Evolutionary conservation across 2,888 invertebrate species (phyloP).

Genomic region (Romanomermis culicivorax): DNA sequence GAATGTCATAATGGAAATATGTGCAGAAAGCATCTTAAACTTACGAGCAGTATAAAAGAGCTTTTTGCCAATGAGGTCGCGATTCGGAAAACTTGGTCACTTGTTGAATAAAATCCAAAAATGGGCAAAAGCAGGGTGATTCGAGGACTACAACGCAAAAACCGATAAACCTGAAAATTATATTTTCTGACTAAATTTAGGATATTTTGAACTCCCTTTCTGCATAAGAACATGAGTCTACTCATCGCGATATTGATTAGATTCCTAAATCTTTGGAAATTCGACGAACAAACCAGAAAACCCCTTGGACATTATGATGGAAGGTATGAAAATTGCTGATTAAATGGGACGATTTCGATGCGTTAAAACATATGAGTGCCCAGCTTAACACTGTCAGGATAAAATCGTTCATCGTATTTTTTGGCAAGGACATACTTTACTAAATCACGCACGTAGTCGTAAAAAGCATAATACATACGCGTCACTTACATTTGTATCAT

Average conservation of each 20-base stretch:
- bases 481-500: slow-evolving; percentile 51
- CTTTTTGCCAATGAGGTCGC: slow-evolving; percentile 71
- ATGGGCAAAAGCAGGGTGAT: slow-evolving; percentile 90
- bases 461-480: neutral
- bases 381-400: no score
- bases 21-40: no score
- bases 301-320: no score
- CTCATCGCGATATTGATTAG: neutral
- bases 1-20: no score
- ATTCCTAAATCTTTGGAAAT: no score
- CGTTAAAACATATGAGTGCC: no score
- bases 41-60: slow-evolving; percentile 44
- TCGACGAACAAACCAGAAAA: no score
- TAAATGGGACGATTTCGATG: no score
- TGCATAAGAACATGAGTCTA: neutral
- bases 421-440: no score
- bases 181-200: neutral
- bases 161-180: slow-evolving; percentile 45
- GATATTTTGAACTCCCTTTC: neutral
- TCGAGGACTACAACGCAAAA: slow-evolving; percentile 69
- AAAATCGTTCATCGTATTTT: no score
- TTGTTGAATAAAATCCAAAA: slow-evolving; percentile 73
- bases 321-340: no score
- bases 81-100: slow-evolving; percentile 56
- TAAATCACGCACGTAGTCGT: no score